phyloP scores from a whole-genome alignment of 37 sponge, comb jelly and placozoan species.

The Chondrosia reniformis region DNA sequence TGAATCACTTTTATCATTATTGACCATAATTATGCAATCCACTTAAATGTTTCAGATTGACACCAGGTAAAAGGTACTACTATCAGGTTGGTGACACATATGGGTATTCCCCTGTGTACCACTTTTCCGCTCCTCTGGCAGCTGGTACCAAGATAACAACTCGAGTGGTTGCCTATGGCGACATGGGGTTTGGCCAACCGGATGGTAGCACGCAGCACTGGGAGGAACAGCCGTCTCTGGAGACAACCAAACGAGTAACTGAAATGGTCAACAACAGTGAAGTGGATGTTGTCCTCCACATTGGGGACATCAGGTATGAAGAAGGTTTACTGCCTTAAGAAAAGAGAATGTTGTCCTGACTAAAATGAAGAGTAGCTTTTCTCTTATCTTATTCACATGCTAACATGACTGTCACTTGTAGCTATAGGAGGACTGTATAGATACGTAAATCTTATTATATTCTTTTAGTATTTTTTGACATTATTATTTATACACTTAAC shows the following conservation, averaged over 20 bases:
- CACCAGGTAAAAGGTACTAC: conserved; percentile 47
- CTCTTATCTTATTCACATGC: no score
- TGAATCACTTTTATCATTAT: no score
- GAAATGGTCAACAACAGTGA: conserved; percentile 22
- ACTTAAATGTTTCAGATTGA: conserved; percentile 47
- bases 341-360: background rate
- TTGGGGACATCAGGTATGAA: conserved; percentile 83
- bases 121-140: conserved; percentile 36
- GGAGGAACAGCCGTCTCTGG: conserved; percentile 44
- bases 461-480: no score
- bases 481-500: no score
- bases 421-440: no score
- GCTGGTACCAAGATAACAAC: conserved; percentile 22
- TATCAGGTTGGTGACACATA: conserved; percentile 60
- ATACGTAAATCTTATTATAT: no score
- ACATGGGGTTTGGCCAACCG: conserved; percentile 44
- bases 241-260: conserved; percentile 41
- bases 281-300: conserved; percentile 72
- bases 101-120: conserved; percentile 52
- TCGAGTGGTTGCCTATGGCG: conserved; percentile 58
- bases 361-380: no score
- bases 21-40: no score
- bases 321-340: no score
- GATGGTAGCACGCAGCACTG: conserved; percentile 38
- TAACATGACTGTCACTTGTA: no score